Percentiles rank a stretch among this genome's conserved stretches.
phyloP scores from a whole-genome alignment of 2,888 invertebrate species.

The Andrena hattorfiana region DNA sequence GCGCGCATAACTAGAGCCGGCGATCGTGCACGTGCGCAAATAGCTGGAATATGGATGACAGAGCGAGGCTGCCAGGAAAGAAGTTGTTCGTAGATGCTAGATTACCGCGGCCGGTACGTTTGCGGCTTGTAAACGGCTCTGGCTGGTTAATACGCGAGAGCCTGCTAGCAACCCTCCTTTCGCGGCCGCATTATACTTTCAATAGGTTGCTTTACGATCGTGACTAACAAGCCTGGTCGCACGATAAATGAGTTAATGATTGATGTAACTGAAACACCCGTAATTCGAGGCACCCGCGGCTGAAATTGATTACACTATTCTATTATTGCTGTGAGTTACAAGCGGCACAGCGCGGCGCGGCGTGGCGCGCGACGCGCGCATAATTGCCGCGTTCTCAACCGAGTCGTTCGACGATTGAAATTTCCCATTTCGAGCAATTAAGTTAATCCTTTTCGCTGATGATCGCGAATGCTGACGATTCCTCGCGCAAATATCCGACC shows the following conservation, averaged over 20 bases:
- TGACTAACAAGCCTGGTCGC: slow-evolving; percentile 51
- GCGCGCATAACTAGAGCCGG: slow-evolving; percentile 24
- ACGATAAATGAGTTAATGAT: slow-evolving; percentile 62
- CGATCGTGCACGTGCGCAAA: slow-evolving; percentile 59
- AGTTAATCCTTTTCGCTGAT: slow-evolving; percentile 49
- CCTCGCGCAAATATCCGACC: neutral
- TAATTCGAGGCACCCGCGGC: slow-evolving; percentile 27
- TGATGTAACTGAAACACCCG: slow-evolving; percentile 42
- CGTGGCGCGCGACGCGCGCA: slow-evolving; percentile 36
- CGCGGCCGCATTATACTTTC: slow-evolving; percentile 54
- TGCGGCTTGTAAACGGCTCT: slow-evolving; percentile 43
- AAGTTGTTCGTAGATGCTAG: slow-evolving; percentile 60
- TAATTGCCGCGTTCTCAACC: slow-evolving; percentile 47
- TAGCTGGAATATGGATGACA: slow-evolving; percentile 56
- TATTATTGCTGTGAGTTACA: slow-evolving; percentile 52
- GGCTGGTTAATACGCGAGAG: slow-evolving; percentile 9
- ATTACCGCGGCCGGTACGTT: slow-evolving; percentile 50
- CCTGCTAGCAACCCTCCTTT: slow-evolving; percentile 8
- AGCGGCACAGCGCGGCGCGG: slow-evolving; percentile 9
- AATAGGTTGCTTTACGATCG: slow-evolving; percentile 53
- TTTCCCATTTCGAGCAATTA: slow-evolving; percentile 55
- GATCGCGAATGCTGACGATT: neutral
- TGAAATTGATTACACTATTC: slow-evolving; percentile 58
- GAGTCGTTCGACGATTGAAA: slow-evolving; percentile 53
- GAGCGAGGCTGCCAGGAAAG: slow-evolving; percentile 42